These are phyloP conservation scores for Trichonephila inaurata DNA, from an alignment of 1,140 invertebrate species.

Conservation along the genomic window DNA sequence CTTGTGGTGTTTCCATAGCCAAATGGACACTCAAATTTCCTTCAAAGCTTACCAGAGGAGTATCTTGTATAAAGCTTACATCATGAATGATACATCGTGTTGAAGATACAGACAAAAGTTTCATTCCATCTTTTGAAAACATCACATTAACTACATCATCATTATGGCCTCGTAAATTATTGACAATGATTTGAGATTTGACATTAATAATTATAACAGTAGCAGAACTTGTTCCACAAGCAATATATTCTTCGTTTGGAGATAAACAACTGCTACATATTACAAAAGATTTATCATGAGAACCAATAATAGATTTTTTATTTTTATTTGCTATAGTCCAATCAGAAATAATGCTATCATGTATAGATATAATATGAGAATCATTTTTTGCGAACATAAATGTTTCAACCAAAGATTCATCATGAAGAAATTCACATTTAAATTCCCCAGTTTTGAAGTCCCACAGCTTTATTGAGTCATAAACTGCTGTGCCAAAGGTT, in stretches of 20 bases:
- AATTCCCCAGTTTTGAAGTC: constrained; percentile 24
- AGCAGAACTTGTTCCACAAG: constrained; percentile 55
- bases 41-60: background rate
- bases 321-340: background rate
- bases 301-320: background rate
- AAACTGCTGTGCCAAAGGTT: constrained; percentile 3
- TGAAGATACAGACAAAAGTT: constrained; percentile 44
- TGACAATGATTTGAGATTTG: background rate
- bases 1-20: background rate
- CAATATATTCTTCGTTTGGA: constrained; percentile 25
- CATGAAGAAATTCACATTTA: background rate
- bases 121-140: constrained; percentile 38
- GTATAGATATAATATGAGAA: background rate
- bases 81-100: constrained; percentile 39
- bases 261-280: constrained; percentile 41
- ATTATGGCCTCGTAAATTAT: constrained; percentile 22
- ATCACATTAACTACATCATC: constrained; percentile 3
- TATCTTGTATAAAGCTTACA: background rate
- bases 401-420: background rate
- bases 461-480: background rate
- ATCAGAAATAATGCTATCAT: background rate
- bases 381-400: constrained; percentile 16
- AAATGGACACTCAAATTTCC: constrained; percentile 11
- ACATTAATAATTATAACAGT: constrained; percentile 26
- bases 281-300: constrained; percentile 27